Base-by-base conservation (phyloP, 2,113 vertebrate species). In the Platysternon megacephalum region DNA sequence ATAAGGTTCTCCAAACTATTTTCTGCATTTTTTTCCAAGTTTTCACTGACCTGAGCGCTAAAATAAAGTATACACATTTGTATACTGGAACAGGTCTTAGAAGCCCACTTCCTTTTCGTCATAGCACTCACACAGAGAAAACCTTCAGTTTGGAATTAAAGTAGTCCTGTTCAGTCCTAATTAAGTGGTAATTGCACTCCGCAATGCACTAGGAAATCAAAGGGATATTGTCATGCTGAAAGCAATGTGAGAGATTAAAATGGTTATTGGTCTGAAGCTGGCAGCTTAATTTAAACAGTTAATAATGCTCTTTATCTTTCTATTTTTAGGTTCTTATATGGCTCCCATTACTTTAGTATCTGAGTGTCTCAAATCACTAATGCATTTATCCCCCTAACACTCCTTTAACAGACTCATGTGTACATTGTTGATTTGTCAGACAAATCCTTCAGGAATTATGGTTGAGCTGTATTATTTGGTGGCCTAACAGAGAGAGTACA, bases 361-460 rank as follows among this genome's bases (percentile, higher is more conserved):
- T 97, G 65, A 92, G 86, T 93, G 94, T 14, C 96, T 97, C 86
- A 93, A 92, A 97, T 95, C 86, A 72, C 89, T 68, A 53, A 80
- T 56, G 55, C 80, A 46, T 94, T 89, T 87, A 52, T 96, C 90
- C 72, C 46, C 39, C 84, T 88, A 87, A 81, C 48, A 39, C 17
- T n/a, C 17, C 16, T n/a, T 68, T 68, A 68, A n/a, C 35, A 68
- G 35, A 68, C 61, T 65, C 4, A 65, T 65, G 65, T 68, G 19
- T 39, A 39, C 35, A n/a, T 19, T 68, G 65, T 17, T 39, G 35
- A 39, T 68, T 68, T 68, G 65, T n/a, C 35, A 68, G 19, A 22
- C 35, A 68, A 39, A 68, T n/a, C 35, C 65, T 68, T 68, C 35
- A 39, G 35, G 65, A 39, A 39, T 39, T 35, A 39, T 68, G 35